Evolutionary conservation across 2,113 vertebrate species (phyloP), one percentile per base, ranked within the genome.

Genomic region (Acanthochromis polyacanthus): DNA sequence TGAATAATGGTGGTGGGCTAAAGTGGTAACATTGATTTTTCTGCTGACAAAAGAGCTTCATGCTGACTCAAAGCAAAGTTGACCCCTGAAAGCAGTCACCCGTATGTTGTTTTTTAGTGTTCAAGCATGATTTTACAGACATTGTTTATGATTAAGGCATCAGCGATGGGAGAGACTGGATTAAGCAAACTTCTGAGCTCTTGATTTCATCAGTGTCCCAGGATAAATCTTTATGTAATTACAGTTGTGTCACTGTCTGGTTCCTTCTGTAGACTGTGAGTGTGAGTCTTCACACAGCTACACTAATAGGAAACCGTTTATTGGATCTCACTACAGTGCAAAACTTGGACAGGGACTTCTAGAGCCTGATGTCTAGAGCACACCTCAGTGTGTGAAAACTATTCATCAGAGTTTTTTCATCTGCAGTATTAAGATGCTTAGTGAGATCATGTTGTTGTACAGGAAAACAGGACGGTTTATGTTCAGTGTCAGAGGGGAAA

Each of bases 241-340:
- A 61, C 59, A 60, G 51, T 32, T 5, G 7, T 64, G 67, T 68
- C 46, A 23, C 52, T 30, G 65, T 68, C 71, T 65, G 57, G 36
- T 40, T 57, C 76, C 68, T 50, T 68, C 17, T 69, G 20, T 73
- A 12, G 64, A 52, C 10, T 12, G 12, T 36, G 38, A 20, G 63
- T 81, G 85, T 60, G 80, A 83, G 55, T 67, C 73, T 82, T 88
- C 68, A 75, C 87, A 79, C 46, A 6, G 23, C 48, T 40, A 1
- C 19, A 22, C 81, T 91, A 88, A 87, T 87, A 52, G 78, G 52
- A 85, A 65, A 48, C 32, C 45, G 1, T 75, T 73, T 80, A 84
- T 69, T 89, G 60, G 22, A 28, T 86, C 75, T 70, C 81, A 74
- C 71, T 57, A 25, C 2, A 0, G 65, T 90, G 87, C 66, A 64